Conservation (phyloP, 1,140 invertebrate species). For the Andricus grossulariae region DNA sequence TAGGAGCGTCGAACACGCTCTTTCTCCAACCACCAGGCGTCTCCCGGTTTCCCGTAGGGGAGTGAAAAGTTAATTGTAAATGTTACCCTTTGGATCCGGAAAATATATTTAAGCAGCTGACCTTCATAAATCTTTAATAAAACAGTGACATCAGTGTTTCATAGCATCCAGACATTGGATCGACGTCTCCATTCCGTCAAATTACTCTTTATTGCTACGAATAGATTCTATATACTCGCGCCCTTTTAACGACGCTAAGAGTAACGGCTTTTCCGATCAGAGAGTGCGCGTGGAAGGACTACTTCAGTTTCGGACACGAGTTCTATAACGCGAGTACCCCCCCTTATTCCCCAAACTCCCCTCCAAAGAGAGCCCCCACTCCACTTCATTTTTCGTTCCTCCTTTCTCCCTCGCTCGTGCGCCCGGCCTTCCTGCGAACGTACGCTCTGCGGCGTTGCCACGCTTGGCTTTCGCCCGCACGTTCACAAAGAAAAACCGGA, state of each 20-base stretch:
- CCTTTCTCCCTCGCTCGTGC: constrained; percentile 34
- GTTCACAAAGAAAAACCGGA: constrained; percentile 73
- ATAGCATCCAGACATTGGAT: too few species aligned
- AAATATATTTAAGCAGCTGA: too few species aligned
- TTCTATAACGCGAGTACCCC: constrained; percentile 22
- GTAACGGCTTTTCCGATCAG: constrained; percentile 16
- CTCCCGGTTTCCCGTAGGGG: too few species aligned
- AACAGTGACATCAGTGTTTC: too few species aligned
- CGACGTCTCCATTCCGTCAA: too few species aligned
- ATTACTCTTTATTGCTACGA: too few species aligned
- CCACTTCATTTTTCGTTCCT: constrained; percentile 32
- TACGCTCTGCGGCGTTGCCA: constrained; percentile 65
- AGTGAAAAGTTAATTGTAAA: too few species aligned
- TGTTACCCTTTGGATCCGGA: too few species aligned
- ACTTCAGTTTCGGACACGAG: neutral
- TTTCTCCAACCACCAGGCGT: constrained; percentile 33
- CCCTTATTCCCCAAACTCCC: constrained; percentile 4
- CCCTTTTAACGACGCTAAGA: neutral
- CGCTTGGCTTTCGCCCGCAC: constrained; percentile 64
- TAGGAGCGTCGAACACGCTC: constrained; percentile 30
- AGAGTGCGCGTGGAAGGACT: neutral
- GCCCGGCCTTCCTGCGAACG: constrained; percentile 59
- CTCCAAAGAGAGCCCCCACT: neutral
- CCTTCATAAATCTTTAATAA: too few species aligned
- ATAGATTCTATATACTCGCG: neutral